phyloP scores from a whole-genome alignment of 2,797 vertebrate species.

The Oreortyx pictus region DNA sequence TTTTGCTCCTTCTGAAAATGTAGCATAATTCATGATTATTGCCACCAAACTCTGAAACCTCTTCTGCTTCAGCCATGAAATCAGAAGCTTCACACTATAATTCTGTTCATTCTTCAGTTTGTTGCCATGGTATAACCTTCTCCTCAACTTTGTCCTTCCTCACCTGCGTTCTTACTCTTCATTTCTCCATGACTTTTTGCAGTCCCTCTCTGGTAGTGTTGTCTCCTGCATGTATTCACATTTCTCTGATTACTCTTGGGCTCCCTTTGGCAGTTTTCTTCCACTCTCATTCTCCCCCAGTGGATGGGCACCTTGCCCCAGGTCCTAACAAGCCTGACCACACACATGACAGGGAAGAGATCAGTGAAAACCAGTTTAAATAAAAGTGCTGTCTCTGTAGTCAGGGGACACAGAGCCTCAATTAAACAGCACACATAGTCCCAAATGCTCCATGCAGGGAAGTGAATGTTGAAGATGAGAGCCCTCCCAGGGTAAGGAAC shows the following conservation, averaged over 20 bases:
- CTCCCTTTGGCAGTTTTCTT: neutral
- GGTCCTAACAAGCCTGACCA: neutral
- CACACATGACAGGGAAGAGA: neutral
- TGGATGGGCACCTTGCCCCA: neutral
- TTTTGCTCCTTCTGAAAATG: neutral
- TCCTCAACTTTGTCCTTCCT: neutral
- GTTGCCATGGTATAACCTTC: neutral
- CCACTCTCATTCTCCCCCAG: neutral
- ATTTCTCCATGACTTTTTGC: neutral
- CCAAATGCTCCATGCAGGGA: neutral
- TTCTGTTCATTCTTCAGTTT: neutral
- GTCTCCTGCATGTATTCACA: neutral
- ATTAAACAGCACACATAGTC: neutral
- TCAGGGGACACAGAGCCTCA: neutral
- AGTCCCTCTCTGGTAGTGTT: neutral
- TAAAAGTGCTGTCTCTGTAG: rapidly evolving
- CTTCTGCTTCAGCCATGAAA: neutral
- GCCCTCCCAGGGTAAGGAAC: neutral
- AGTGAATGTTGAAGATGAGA: neutral
- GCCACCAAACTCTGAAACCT: neutral
- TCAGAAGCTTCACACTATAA: neutral
- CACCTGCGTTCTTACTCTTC: neutral
- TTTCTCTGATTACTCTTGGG: neutral
- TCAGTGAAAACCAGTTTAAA: neutral
- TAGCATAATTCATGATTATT: neutral